Percentiles rank a stretch among this genome's conserved stretches.
Evolutionary conservation across 2,888 invertebrate species (phyloP).

Genomic region (Theretra japonica): DNA sequence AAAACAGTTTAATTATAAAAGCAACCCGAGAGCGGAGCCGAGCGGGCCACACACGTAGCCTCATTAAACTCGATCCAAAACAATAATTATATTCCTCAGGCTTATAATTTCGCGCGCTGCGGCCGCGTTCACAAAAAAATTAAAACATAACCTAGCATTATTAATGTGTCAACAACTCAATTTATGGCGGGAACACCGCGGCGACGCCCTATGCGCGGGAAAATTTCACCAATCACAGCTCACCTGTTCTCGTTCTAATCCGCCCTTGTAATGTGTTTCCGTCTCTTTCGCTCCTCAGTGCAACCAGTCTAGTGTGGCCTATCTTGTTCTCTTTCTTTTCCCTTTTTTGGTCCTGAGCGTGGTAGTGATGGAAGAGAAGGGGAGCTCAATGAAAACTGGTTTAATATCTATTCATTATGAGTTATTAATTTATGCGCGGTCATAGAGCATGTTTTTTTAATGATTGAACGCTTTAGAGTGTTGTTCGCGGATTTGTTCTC

Average conservation of each 20-base stretch:
- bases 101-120: constrained; percentile 81
- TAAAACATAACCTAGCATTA: constrained; percentile 82
- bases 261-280: constrained; percentile 44
- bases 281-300: constrained; percentile 57
- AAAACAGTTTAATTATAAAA: constrained; percentile 72
- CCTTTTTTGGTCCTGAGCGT: constrained; percentile 28
- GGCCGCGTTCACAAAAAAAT: constrained; percentile 67
- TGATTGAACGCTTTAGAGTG: constrained; percentile 26
- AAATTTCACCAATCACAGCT: constrained; percentile 69
- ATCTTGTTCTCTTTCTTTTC: constrained; percentile 33
- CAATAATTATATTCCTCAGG: constrained; percentile 76
- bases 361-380: constrained; percentile 31
- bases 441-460: constrained; percentile 54
- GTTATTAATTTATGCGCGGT: constrained; percentile 76
- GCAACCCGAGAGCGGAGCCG: constrained; percentile 69
- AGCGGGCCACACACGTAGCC: constrained; percentile 79
- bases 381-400: constrained; percentile 46
- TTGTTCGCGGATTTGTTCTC: constrained; percentile 29
- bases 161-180: constrained; percentile 85
- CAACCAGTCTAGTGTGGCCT: constrained; percentile 41
- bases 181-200: constrained; percentile 80
- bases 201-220: constrained; percentile 76
- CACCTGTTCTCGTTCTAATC: constrained; percentile 46
- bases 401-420: constrained; percentile 52
- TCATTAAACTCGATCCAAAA: constrained; percentile 78